Evolutionary conservation across 2,113 vertebrate species (phyloP), one percentile per base, ranked within the genome.

Genomic region (Dipodomys merriami): DNA sequence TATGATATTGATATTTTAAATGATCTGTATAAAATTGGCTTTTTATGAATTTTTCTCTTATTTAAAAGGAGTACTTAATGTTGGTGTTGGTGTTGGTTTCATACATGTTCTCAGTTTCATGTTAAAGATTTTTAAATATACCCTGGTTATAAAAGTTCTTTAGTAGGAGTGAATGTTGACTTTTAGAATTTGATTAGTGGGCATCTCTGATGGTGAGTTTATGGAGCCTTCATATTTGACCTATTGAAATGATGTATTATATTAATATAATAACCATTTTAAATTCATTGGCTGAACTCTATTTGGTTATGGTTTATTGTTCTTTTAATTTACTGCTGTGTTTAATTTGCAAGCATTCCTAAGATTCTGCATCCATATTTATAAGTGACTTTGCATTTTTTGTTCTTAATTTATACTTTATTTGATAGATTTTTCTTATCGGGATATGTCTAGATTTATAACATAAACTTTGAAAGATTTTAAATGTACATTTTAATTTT

Each of bases 301-400:
- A 6, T 27, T 92, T 74, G 18, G 87, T 93, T 93, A 89, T 94
- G 80, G 90, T 93, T 94, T 95, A 95, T 96, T 92, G 74, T 95
- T 91, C 82, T 83, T 85, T 86, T 90, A 95, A 94, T 92, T 95
- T 96, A 82, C 79, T 96, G 73, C 78, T 91, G 71, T 39, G 33
- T 90, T 93, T 91, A 78, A 84, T 87, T 90, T 95, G 86, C 57
- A 95, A 82, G 76, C 82, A 92, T 83, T 91, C 86, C 62, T 92
- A 93, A 86, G 25, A 90, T 85, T 83, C 90, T 88, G 1, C 74
- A 96, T 96, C 77, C 87, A 96, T 95, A 96, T 95, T 95, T 86
- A 96, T 94, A 96, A 94, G 67, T 35, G 73, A 91, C 12, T 65
- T 76, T 90, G 65, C 87, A 84, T 87, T 88, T 68, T 25, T 35